Evolutionary conservation across 2,888 invertebrate species (phyloP), one percentile per base, ranked within the genome.

Genomic region (Cynaeus angustus): DNA sequence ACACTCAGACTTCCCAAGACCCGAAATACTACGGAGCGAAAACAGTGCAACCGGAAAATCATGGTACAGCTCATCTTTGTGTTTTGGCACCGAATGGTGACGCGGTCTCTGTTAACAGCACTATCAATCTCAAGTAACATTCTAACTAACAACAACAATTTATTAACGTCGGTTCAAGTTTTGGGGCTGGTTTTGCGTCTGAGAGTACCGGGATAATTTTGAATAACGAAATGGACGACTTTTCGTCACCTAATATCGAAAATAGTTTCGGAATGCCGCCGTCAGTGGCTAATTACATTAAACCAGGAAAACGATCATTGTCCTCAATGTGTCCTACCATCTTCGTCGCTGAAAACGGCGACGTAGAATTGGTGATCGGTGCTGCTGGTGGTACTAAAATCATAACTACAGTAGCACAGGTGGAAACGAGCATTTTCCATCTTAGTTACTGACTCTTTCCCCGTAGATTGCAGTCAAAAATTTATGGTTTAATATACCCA

Each of bases 341-440:
- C 48, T 86, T 97, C 9, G 84, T 94, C 3, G 89, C 93, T 75
- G 83, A 85, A 4, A 83, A 90, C 8, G 89, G 90, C 4, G 86
- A 91, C 59, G 92, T 91, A 0, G 85, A 87, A 46, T 83, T 91
- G 80, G 86, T 90, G 0, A 75, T 94, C 3, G 98, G 98, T 0
- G 96, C 92, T 0, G 95, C 97, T 1, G 97, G 98, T 1, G 98
- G 98, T 21, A 92, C 94, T 0, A 94, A 93, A 84, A 98, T 98
- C 72, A 95, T 95, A 1, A 94, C 95, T 0, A 90, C 94, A 70
- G 89, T 94, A 1, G 90, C 92, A 5, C 83, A 89, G 85, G 94
- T 94, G 84, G n/a, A n/a, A n/a, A n/a, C 46, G n/a, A 53, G 28
- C 3, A 13, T n/a, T n/a, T 21, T 21, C 21, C 21, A 21, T 4